Evolutionary conservation across 2,888 invertebrate genomes (phyloP), one percentile per base, ranked within the genome.

Genomic region (Eretmocerus hayati): DNA sequence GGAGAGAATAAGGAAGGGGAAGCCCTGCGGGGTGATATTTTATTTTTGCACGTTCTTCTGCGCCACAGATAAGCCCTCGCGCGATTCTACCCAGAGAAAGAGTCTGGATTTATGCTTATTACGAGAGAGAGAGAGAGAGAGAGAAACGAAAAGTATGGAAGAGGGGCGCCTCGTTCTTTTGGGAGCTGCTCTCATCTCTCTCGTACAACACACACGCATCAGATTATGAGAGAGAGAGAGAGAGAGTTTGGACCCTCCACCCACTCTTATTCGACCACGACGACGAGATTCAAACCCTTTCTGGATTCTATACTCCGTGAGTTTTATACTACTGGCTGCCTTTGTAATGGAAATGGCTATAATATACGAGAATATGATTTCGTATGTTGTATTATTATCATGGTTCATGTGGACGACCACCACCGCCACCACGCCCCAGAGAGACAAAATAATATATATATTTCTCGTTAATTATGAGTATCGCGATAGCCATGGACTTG

Each of bases 61-160:
- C 46, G 49, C 52, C 65, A 62, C 62, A 69, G 70, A 70, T 70
- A 69, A 69, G 69, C 70, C 68, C 62, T 60, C 33, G 33, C 5
- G n/a, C n/a, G n/a, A n/a, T n/a, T n/a, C 30, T 8, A 9, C 30
- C 8, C 8, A 13, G 30, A 9, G 30, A 8, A 8, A 13, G 30
- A 57, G 61, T 13, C 49, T 66, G 69, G 70, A 69, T 70, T 69
- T 69, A 70, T 70, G 69, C 69, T 69, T 69, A 70, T 69, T 69
- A 70, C 70, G 62, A 60, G 62, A 5, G 5, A 30, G 13, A 30
- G 13, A 30, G 13, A 30, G 13, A 30, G 13, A 30, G 13, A 8
- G n/a, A n/a, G n/a, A n/a, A n/a, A n/a, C n/a, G n/a, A n/a, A n/a
- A n/a, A n/a, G n/a, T n/a, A n/a, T n/a, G n/a, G n/a, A n/a, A n/a